These are phyloP conservation scores for Cettia cetti DNA, from an alignment of 2,113 vertebrate genomes.

Conservation along the genomic window DNA sequence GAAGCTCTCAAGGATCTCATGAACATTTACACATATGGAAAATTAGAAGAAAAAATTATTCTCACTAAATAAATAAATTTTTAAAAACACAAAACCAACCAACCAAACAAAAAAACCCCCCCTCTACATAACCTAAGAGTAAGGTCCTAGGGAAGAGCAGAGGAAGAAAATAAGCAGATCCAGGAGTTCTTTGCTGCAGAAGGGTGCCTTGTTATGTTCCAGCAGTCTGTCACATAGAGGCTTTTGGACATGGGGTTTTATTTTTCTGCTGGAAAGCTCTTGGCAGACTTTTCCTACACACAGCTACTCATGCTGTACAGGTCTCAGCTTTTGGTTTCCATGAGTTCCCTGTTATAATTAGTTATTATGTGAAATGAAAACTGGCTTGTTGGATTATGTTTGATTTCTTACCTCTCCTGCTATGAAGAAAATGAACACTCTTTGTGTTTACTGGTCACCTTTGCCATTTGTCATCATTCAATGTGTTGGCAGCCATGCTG, in stretches of 20 bases:
- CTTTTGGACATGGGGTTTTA: neutral
- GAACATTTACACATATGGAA: neutral
- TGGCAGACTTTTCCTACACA: neutral
- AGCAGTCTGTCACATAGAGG: neutral
- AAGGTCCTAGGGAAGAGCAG: neutral
- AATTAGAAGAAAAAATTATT: neutral
- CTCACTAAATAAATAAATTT: neutral
- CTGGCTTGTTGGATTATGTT: neutral
- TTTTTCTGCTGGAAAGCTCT: neutral
- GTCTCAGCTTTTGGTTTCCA: neutral
- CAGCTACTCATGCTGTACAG: neutral
- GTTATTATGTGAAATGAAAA: neutral
- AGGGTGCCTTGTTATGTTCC: neutral
- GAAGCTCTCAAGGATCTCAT: neutral
- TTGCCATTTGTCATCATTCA: neutral
- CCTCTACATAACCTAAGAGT: neutral
- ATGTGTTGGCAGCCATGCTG: neutral
- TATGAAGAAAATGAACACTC: neutral
- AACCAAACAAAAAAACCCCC: neutral
- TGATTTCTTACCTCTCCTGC: neutral
- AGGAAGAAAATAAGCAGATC: neutral
- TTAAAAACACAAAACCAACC: fast-evolving
- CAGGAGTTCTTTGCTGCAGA: neutral
- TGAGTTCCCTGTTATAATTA: neutral
- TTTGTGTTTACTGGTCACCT: conserved; percentile 2